Evolutionary conservation across 53 echinoderm and acorn worm species (phyloP), one percentile per base, ranked within the genome.

Genomic region (Echinometra lucunter): DNA sequence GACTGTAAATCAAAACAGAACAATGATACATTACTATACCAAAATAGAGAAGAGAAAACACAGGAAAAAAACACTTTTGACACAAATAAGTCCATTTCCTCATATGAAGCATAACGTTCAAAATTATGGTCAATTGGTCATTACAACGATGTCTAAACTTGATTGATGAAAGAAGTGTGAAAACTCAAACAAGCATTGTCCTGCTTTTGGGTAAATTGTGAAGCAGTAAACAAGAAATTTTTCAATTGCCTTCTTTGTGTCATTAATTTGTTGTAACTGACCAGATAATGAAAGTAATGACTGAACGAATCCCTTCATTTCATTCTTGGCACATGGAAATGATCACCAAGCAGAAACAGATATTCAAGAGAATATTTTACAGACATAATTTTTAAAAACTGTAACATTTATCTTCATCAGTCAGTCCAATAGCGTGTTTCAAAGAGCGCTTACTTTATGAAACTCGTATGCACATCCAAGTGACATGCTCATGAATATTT

Each of bases 51-150:
- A 11, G n/a, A 1, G 49, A 23, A n/a, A 47, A 8, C 49, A 85
- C 85, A 85, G 85, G 85, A 85, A 85, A 45, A n/a, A 53, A 85
- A 85, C 28, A 49, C 4, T 28, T 85, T 47, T 85, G 49, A 45
- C 49, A n/a, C 30, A 53, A 47, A 85, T n/a, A 85, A 85, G 85
- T 85, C n/a, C 49, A 85, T 85, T 85, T 85, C 85, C 85, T 85
- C 85, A 85, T 27, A 27, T 47, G 42, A 28, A 49, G 49, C 49
- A 12, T 85, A 85, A 27, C 49, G 85, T 6, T 85, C 47, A 85
- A 4, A 49, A 28, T 12, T 12, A 19, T 13, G 28, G 18, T 8
- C 47, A 85, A 85, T 85, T 85, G n/a, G 49, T 85, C 45, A 53
- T 81, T 44, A 0, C 30, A 85, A 49, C 11, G 28, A 47, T n/a